These are phyloP conservation scores for Xestia xanthographa DNA, from an alignment of 2,888 invertebrate genomes.

Conservation along the genomic window DNA sequence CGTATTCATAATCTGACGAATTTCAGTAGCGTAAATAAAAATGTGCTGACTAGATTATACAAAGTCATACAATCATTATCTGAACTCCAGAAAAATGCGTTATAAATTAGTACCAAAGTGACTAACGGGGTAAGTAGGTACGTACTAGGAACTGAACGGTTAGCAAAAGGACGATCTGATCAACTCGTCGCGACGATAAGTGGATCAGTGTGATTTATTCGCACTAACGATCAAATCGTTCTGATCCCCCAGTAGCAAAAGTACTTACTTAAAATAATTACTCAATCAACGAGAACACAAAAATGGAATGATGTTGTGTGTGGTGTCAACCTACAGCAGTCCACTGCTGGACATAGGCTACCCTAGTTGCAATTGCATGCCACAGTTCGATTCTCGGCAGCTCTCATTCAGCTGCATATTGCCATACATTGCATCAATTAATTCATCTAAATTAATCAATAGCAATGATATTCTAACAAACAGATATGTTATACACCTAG, in stretches of 20 bases:
- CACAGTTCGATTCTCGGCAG: background rate
- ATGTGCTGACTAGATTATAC: background rate
- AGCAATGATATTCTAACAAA: too few relatives aligned
- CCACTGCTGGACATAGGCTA: background rate
- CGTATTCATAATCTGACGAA: too few relatives aligned
- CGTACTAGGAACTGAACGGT: background rate
- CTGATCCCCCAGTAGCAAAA: background rate
- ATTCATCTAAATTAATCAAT: background rate
- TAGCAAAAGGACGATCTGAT: slow-evolving; percentile 17
- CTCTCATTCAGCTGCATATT: background rate
- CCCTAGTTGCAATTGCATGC: background rate
- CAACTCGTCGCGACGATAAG: slow-evolving; percentile 18
- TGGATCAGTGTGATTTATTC: slow-evolving; percentile 36
- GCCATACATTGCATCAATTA: background rate
- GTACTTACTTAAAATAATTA: background rate
- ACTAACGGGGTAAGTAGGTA: background rate
- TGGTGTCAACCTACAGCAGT: too few relatives aligned
- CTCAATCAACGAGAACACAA: background rate
- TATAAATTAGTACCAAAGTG: background rate
- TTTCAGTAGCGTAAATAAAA: background rate
- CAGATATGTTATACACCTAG: too few relatives aligned
- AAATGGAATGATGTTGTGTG: background rate
- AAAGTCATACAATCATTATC: background rate
- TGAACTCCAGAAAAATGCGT: background rate
- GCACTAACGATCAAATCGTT: slow-evolving; percentile 22